Percentiles rank a stretch among this genome's conserved stretches.
phyloP scores from a whole-genome alignment of 2,797 vertebrate species.

The Pitangus sulphuratus region DNA sequence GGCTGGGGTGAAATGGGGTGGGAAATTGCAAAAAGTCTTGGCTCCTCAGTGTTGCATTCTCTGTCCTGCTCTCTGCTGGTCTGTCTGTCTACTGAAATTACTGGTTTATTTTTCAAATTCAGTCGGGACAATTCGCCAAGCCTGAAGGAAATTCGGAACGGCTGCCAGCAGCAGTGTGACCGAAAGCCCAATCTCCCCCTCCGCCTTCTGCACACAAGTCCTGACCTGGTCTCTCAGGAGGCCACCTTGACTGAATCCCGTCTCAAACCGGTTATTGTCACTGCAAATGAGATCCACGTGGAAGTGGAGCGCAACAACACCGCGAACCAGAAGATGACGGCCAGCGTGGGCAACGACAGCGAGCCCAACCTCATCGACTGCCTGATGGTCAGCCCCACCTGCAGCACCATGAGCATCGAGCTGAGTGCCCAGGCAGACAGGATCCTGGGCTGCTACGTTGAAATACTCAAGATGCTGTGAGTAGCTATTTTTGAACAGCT shows the following conservation, averaged over 20 bases:
- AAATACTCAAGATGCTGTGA: conserved; percentile 99
- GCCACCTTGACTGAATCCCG: conserved; percentile 79
- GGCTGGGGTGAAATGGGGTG: background rate
- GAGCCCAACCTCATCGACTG: conserved; percentile 99
- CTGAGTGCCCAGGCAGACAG: conserved; percentile 94
- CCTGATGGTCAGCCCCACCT: conserved; percentile 95
- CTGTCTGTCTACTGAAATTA: background rate
- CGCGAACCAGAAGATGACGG: conserved; percentile 86
- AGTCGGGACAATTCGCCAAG: conserved; percentile 98
- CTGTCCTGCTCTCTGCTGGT: background rate
- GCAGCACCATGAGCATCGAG: conserved; percentile 95
- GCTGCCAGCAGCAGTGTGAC: conserved; percentile 96
- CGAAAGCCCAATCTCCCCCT: conserved; percentile 94
- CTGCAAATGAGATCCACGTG: conserved; percentile 95
- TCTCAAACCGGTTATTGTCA: conserved; percentile 86
- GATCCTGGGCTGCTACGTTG: conserved; percentile 95
- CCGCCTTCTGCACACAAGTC: conserved; percentile 90
- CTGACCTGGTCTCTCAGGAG: conserved; percentile 83
- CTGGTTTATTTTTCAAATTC: conserved; percentile 8
- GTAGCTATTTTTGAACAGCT: conserved; percentile 61
- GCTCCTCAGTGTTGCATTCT: background rate
- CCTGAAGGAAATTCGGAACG: conserved; percentile 96
- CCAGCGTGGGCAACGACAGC: conserved; percentile 86
- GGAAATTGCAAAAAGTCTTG: background rate
- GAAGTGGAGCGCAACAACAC: conserved; percentile 95